Percentiles rank a stretch among this genome's conserved stretches.
These are phyloP conservation scores for Hypanus sabinus DNA, from an alignment of 2,113 vertebrate genomes.

Conservation along the genomic window DNA sequence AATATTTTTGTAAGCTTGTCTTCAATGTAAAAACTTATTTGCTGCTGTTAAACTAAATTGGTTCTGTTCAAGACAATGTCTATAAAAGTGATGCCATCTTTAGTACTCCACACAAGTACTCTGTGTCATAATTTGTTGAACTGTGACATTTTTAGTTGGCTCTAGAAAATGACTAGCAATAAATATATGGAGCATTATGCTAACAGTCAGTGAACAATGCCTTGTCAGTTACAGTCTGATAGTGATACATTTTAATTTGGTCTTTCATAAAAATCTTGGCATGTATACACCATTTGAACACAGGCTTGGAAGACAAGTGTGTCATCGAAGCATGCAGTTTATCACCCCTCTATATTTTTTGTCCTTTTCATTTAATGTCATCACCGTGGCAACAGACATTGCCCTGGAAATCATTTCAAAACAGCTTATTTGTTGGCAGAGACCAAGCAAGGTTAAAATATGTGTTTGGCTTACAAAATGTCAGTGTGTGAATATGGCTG, in stretches of 20 bases:
- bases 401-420: conserved; percentile 76
- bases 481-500: conserved; percentile 57
- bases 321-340: conserved; percentile 70
- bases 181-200: conserved; percentile 71
- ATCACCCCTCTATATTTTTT: conserved; percentile 77
- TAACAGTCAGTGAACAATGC: conserved; percentile 70
- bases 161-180: conserved; percentile 83
- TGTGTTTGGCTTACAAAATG: conserved; percentile 64
- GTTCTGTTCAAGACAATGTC: not conserved
- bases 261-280: conserved; percentile 75
- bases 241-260: conserved; percentile 79
- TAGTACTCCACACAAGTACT: conserved; percentile 49
- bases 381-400: conserved; percentile 79
- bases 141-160: conserved; percentile 61
- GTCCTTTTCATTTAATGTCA: conserved; percentile 82
- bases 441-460: conserved; percentile 64
- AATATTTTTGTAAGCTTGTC: not conserved
- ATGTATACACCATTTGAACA: conserved; percentile 62
- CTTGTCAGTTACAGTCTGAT: conserved; percentile 66
- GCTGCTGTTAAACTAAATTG: not conserved
- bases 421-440: conserved; percentile 70
- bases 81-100: conserved; percentile 27
- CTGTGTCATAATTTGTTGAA: conserved; percentile 77
- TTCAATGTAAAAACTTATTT: not conserved
- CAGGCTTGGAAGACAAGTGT: conserved; percentile 71